Evolutionary conservation across 2,888 invertebrate genomes (phyloP), one percentile per base, ranked within the genome.

Genomic region (Volucella inflata): DNA sequence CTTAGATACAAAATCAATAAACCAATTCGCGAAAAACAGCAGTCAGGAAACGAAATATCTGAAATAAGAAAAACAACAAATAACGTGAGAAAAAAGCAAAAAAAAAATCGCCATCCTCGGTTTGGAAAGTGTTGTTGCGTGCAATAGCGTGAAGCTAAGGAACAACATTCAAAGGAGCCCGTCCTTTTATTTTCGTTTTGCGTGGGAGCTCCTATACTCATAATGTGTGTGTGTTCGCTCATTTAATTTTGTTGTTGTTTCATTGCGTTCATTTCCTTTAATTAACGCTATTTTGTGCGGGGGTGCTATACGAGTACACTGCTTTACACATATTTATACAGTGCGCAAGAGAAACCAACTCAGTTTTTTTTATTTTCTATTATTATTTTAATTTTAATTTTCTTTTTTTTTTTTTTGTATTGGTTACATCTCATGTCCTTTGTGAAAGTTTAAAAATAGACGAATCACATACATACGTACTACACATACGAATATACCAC

Each of bases 1-100:
- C 42, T 59, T 42, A 6, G 46, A 14, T 30, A 60, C 55, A 83
- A 84, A 84, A 84, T 84, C 84, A 75, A 84, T 84, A 84, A 40
- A 60, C 30, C 74, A 83, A 79, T 74, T 79, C 83, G 83, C 80
- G 84, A 80, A 80, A 64, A 67, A 36, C 6, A 1, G 6, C 30
- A 30, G 30, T 6, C 30, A 30, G 30, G 10, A 57, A 57, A 50
- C 50, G 57, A 60, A 55, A 67, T 21, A 16, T 30, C 44, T n/a
- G 16, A 48, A 75, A 21, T 16, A 38, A 70, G 17, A 72, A 55
- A 68, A 74, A 70, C 42, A 65, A 68, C 48, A 48, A 46, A 40
- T 57, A 46, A 51, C 38, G 0, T 48, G 8, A 50, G 38, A n/a
- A 12, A 46, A 64, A 64, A 42, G 64, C 14, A 50, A 74, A 44